Evolutionary conservation across 1,140 invertebrate genomes (phyloP).

Genomic region (Atopsyche davidsoni): DNA sequence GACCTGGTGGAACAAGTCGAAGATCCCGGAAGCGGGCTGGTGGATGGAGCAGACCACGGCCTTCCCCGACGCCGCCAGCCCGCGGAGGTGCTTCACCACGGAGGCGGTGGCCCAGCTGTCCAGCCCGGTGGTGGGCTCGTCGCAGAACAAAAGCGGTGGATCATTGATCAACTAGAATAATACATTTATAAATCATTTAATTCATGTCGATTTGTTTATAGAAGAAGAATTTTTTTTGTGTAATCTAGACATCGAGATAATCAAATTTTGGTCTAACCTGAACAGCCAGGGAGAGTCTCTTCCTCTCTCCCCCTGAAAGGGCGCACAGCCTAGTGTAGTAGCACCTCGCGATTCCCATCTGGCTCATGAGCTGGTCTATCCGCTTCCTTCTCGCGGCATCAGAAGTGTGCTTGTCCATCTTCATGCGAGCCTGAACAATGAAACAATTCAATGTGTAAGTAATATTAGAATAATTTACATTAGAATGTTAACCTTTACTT

Average conservation of each 20-base stretch:
- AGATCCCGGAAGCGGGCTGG: conserved; percentile 80
- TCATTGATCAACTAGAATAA: conserved; percentile 61
- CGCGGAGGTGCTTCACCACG: conserved; percentile 63
- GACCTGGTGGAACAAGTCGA: conserved; percentile 74
- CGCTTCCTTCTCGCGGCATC: conserved; percentile 40
- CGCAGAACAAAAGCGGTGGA: conserved; percentile 71
- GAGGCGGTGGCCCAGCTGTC: conserved; percentile 74
- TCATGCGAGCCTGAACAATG: conserved; percentile 47
- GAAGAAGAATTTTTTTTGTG: too few species aligned
- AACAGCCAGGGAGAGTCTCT: conserved; percentile 77
- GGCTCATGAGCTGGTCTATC: conserved; percentile 43
- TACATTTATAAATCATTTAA: conserved; percentile 6
- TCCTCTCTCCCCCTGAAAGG: conserved; percentile 81
- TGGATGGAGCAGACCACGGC: conserved; percentile 81
- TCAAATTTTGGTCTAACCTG: conserved; percentile 56
- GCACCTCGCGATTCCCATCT: conserved; percentile 65
- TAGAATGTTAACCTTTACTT: too few species aligned
- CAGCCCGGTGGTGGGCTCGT: conserved; percentile 77
- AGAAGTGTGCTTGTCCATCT: conserved; percentile 50
- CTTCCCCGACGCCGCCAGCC: conserved; percentile 60
- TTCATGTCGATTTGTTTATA: conserved; percentile 1
- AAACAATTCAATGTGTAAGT: not conserved
- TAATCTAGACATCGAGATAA: too few species aligned
- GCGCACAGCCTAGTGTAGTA: conserved; percentile 58
- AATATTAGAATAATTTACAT: not conserved